Evolutionary conservation across 1,140 invertebrate genomes (phyloP).

Genomic region (Brachionus calyciflorus): DNA sequence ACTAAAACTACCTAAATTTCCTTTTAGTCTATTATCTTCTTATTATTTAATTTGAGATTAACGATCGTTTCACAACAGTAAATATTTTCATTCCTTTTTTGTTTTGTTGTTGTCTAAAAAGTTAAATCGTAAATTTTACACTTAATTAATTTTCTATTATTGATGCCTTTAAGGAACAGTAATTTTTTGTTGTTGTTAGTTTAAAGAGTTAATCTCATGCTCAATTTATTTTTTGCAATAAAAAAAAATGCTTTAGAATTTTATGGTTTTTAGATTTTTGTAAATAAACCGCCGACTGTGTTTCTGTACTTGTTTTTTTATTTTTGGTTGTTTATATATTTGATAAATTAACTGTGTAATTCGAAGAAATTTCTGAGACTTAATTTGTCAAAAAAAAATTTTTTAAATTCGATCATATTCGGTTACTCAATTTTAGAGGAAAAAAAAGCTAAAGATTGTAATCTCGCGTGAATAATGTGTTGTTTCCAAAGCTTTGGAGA

Average conservation of each 20-base stretch:
- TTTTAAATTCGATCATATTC: too few species aligned
- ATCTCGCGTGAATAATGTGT: background rate
- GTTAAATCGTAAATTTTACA: constrained; percentile 10
- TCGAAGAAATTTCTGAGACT: too few species aligned
- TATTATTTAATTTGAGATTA: background rate
- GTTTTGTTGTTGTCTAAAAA: background rate
- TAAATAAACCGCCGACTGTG: background rate
- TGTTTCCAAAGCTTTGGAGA: background rate
- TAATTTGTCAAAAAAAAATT: too few species aligned
- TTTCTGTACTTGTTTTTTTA: too few species aligned
- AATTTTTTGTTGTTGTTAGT: too few species aligned
- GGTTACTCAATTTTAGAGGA: background rate
- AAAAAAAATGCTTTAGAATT: too few species aligned
- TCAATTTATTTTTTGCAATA: constrained; percentile 6
- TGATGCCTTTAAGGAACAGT: background rate
- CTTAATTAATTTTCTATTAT: constrained; percentile 29
- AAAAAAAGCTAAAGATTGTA: too few species aligned
- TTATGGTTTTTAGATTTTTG: too few species aligned
- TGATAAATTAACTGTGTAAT: background rate
- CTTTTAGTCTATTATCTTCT: background rate
- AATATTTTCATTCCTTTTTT: background rate
- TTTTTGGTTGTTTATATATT: too few species aligned
- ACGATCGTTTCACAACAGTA: constrained; percentile 10
- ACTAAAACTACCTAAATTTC: too few species aligned
- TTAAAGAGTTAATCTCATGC: constrained; percentile 8